Conservation (phyloP, 2,888 invertebrate genomes). For the Andrena chrysosceles region DNA sequence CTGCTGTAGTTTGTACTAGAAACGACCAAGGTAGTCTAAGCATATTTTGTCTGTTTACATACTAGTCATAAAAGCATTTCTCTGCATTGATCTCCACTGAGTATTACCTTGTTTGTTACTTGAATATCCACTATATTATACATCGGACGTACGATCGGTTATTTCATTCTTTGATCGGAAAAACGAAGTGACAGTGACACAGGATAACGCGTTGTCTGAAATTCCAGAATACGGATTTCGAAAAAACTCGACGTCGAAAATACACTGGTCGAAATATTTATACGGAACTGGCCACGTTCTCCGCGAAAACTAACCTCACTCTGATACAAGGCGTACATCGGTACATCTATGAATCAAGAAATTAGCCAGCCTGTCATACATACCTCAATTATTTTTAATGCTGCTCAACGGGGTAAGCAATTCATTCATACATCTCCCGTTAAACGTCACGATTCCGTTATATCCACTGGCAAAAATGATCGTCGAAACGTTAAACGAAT, state of each 20-base stretch:
- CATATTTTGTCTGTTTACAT: too few species aligned
- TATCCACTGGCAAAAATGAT: slow-evolving; percentile 43
- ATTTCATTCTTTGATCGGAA: not conserved
- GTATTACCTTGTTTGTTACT: not conserved
- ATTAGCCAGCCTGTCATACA: not conserved
- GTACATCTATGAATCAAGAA: not conserved
- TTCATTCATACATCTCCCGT: slow-evolving; percentile 30
- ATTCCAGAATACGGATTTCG: not conserved
- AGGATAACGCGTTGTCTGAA: not conserved
- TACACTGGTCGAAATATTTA: not conserved
- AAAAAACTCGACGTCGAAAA: not conserved
- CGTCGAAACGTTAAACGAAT: slow-evolving; percentile 61
- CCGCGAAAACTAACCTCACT: not conserved
- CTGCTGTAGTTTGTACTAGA: too few species aligned
- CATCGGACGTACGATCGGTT: not conserved
- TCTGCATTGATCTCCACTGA: too few species aligned
- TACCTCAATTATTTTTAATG: not conserved
- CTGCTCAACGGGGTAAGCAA: slow-evolving; percentile 4
- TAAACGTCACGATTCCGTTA: slow-evolving; percentile 56
- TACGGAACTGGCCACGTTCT: not conserved
- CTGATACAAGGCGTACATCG: not conserved
- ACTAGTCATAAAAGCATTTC: too few species aligned
- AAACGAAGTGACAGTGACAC: not conserved
- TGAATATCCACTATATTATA: not conserved
- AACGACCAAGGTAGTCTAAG: too few species aligned